These are phyloP conservation scores for Neocloeon triangulifer DNA, from an alignment of 1,140 invertebrate genomes.

Conservation along the genomic window DNA sequence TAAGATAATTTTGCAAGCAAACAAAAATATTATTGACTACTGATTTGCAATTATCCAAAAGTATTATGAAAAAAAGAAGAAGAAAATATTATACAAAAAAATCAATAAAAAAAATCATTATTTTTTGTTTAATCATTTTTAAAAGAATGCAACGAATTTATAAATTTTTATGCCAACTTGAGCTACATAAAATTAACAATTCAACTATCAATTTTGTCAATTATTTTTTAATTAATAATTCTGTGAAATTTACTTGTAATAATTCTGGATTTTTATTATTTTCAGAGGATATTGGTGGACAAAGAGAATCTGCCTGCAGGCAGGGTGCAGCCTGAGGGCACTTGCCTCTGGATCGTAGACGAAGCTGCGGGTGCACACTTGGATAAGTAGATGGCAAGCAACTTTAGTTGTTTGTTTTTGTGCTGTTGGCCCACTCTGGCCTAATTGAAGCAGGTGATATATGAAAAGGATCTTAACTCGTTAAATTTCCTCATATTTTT, in stretches of 20 bases:
- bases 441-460: too few relatives aligned
- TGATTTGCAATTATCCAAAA: too few relatives aligned
- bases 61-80: too few relatives aligned
- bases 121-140: conserved; percentile 4
- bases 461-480: too few relatives aligned
- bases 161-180: conserved; percentile 2
- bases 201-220: background rate
- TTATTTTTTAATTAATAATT: background rate
- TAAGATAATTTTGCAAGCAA: too few relatives aligned
- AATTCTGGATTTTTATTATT: conserved; percentile 12
- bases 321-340: conserved; percentile 44
- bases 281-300: conserved; percentile 45
- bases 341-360: conserved; percentile 59
- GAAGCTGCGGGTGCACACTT: conserved; percentile 30
- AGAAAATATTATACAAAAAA: too few relatives aligned
- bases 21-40: too few relatives aligned
- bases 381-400: too few relatives aligned
- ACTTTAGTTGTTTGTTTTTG: too few relatives aligned
- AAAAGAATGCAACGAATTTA: conserved; percentile 4
- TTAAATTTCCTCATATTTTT: too few relatives aligned
- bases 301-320: conserved; percentile 44
- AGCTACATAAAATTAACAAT: background rate
- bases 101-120: too few relatives aligned
- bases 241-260: conserved; percentile 2
- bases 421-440: too few relatives aligned